Base-by-base conservation (phyloP, 2,888 invertebrate species). In the Oscheius sp. region DNA sequence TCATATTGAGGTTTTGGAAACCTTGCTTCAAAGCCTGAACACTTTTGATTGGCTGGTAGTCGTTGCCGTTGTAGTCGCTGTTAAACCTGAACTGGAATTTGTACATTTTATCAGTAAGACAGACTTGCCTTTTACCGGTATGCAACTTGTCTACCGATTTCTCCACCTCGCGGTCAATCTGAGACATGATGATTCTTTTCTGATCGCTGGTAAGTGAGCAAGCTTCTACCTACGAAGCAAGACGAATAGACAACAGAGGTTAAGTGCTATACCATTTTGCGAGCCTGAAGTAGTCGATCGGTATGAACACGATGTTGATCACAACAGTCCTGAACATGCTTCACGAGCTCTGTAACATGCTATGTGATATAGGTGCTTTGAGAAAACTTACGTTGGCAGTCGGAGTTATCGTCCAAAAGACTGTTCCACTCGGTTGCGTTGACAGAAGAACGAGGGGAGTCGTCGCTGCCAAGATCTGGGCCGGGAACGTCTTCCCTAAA, bases 381-480 rank as follows among this genome's bases (percentile, higher is more conserved):
- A 2, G 55, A 37, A 53, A 13, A 2, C 58, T 29, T 58, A 70
- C 70, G 70, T 70, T 70, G 70, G 47, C 70, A 70, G 13, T 70
- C 70, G 42, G 70, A 70, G n/a, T 57, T 33, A 42, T 70, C 70
- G 11, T 70, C 70, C 1, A 70, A 21, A 11, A 70, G 59, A 47
- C 70, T 70, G 48, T 74, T 70, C 79, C 79, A 81, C 29, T 80
- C 80, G 60, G 79, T 76, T n/a, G 80, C 76, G 63, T 76, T 79
- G 10, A 81, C 77, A 10, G 84, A 81, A 21, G 80, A 81, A 37
- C 81, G 74, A 21, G 81, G 81, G 35, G 79, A 79, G 11, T 84
- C 84, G 51, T 83, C 82, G 63, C 80, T 80, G 48, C 82, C 84
- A 32, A 85, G 73, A 66, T 85, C 85, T 0, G 85, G 83, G 1